Base-by-base conservation (phyloP, 2,113 vertebrate species). In the Anseranas semipalmata region DNA sequence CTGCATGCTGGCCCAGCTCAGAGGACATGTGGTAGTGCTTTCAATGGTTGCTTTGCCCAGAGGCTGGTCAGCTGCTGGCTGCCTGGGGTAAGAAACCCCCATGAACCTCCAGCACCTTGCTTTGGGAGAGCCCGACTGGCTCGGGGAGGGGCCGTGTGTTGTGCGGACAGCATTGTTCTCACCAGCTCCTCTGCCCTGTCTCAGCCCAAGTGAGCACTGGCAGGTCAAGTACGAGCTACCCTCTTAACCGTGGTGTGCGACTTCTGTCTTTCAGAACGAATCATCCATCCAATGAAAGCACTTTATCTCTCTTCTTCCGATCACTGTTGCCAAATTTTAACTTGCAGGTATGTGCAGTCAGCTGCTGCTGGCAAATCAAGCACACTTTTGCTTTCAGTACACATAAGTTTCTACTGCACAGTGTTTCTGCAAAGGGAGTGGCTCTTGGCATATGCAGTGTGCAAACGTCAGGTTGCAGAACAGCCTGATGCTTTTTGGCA, bases 311-410 rank as follows among this genome's bases (percentile, higher is more conserved):
- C 91, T 99, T 99, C 96, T 99, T 99, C 94, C 98, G 99, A 21
- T 99, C 99, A 4, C 93, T 99, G 81, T 81, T 99, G 97, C 99
- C 99, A 93, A 99, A 99, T 92, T 99, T 99, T 91, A 99, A 98
- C 91, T 72, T 99, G 78, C 99, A 99, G 99, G 99, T 99, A 94
- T 37, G 84, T 45, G 52, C 65, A 10, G 28, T 6, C 15, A 2
- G 68, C 63, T 12, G 37, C 27, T 2, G 21, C 3, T 2, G 70
- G 76, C 39, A 7, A 15, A 60, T 17, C 8, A 1, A 50, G 68
- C 55, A 0, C 19, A 1, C 50, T 30, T 12, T 1, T 18, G 18
- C 82, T 32, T 53, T 30, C 7, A 2, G 9, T 16, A 10, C 30
- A 1, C 60, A 7, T 18, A 18, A 46, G 43, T 58, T 56, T 15